Percentiles rank a stretch among this genome's conserved stretches.
Evolutionary conservation across 2,797 vertebrate species (phyloP).

Genomic region (Eulemur albifrons): DNA sequence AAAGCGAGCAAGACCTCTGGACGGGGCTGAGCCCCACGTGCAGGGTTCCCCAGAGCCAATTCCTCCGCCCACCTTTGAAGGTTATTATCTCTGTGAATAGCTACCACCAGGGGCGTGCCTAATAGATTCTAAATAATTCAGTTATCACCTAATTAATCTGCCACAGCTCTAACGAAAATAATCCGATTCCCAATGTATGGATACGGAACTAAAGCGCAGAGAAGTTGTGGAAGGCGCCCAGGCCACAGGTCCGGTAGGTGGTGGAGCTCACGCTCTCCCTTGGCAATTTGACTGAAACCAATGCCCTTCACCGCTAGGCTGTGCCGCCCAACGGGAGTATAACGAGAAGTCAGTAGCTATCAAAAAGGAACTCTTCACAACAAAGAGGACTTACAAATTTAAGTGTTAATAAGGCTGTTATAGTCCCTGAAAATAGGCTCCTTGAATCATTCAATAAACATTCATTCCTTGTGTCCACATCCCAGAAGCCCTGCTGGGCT

Average conservation of each 20-base stretch:
- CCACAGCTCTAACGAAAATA: not conserved
- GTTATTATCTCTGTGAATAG: not conserved
- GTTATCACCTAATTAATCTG: not conserved
- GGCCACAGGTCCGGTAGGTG: not conserved
- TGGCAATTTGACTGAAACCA: not conserved
- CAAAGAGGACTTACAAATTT: not conserved
- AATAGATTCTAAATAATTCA: not conserved
- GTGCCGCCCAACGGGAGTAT: fast-evolving
- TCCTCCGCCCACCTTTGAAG: not conserved
- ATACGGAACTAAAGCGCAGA: not conserved
- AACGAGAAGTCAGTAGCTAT: not conserved
- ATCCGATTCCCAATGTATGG: not conserved
- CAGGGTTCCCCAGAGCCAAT: not conserved
- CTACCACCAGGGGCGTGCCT: not conserved
- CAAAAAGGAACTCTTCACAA: not conserved
- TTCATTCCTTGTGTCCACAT: too few relatives aligned
- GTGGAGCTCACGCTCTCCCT: not conserved
- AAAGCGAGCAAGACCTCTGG: not conserved
- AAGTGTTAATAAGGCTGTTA: not conserved
- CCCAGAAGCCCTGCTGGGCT: not conserved
- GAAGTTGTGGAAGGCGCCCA: not conserved
- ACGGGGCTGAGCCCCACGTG: fast-evolving
- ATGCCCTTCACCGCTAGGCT: not conserved
- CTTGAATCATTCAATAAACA: not conserved
- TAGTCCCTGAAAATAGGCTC: not conserved